Base-by-base conservation (phyloP, 2,888 invertebrate genomes). In the Dryomyza anilis region DNA sequence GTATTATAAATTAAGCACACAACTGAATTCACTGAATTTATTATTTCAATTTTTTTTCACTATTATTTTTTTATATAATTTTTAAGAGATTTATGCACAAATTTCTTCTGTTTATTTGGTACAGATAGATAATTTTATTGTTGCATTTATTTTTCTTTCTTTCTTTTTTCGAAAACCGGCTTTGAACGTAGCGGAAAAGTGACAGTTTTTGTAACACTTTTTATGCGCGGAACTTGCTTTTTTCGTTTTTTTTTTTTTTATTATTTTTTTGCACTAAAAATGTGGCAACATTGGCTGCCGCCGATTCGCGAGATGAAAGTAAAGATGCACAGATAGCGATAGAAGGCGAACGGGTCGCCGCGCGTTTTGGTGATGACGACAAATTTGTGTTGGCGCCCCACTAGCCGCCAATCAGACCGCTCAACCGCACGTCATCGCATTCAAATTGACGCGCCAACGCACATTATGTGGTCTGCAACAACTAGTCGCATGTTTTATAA, bases 141-240 rank as follows among this genome's bases (percentile, higher is more conserved):
- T 33, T 33, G 33, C 33, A 8, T 33, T 8, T 33, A 12, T 33
- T 16, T 7, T 46, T 16, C 6, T 52, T 52, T 52, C 6, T 52
- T 6, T 52, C 2, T 27, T 52, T 52, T 52, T 52, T 52, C 14
- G 16, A 16, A n/a, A n/a, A n/a, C n/a, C n/a, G n/a, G n/a, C n/a
- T n/a, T 27, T 25, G n/a, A 27, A 52, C 50, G 27, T n/a, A 16
- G 14, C 25, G 14, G 10, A 50, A 52, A 52, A 52, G 50, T 52
- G 50, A 52, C 50, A 52, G 50, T 52, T 52, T n/a, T 52, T 52
- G 50, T 52, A 52, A 52, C 50, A 52, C 50, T 52, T 52, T 50
- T 52, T 52, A 52, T 27, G 25, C 16, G 16, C 16, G 16, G 2
- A 1, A n/a, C n/a, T 16, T 16, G n/a, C 1, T 25, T 12, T 52